Percentiles rank a stretch among this genome's conserved stretches.
These are phyloP conservation scores for Drosophila atripex DNA, from an alignment of 2,888 invertebrate species.

Conservation along the genomic window DNA sequence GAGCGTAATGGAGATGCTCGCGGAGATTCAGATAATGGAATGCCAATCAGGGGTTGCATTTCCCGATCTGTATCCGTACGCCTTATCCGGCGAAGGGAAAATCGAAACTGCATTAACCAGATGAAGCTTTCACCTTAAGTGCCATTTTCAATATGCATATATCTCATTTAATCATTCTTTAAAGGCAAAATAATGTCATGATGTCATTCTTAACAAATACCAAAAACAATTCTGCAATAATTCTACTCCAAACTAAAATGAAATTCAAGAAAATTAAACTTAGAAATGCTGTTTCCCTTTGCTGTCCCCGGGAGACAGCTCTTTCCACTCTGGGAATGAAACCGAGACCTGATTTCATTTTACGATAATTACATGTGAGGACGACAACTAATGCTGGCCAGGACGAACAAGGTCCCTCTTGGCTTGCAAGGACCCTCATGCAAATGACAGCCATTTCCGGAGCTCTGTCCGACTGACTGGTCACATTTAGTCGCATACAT, in stretches of 20 bases:
- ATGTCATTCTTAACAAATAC: too few relatives aligned
- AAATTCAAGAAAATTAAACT: conserved; percentile 35
- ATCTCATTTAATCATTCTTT: not conserved
- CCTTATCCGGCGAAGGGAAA: conserved; percentile 2
- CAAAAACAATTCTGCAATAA: too few relatives aligned
- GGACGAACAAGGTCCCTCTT: conserved; percentile 2
- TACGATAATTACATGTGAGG: conserved; percentile 54
- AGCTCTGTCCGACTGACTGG: conserved; percentile 38
- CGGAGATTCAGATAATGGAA: conserved; percentile 48
- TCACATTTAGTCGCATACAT: conserved; percentile 52
- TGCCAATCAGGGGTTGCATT: conserved; percentile 45
- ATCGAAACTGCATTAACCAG: conserved; percentile 27
- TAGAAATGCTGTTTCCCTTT: not conserved
- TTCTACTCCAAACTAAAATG: not conserved
- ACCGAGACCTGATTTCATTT: conserved; percentile 37
- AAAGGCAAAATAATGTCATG: not conserved
- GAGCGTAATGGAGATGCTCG: conserved; percentile 48
- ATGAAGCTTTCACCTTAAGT: conserved; percentile 3
- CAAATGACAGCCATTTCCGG: conserved; percentile 51
- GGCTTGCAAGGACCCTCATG: conserved; percentile 2
- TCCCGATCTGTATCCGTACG: conserved; percentile 3
- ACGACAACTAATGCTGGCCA: conserved; percentile 29
- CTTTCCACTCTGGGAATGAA: not conserved
- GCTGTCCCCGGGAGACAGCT: conserved; percentile 3
- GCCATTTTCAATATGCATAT: not conserved